Conservation (phyloP, 2,797 vertebrate genomes). For the Nyctibius grandis region DNA sequence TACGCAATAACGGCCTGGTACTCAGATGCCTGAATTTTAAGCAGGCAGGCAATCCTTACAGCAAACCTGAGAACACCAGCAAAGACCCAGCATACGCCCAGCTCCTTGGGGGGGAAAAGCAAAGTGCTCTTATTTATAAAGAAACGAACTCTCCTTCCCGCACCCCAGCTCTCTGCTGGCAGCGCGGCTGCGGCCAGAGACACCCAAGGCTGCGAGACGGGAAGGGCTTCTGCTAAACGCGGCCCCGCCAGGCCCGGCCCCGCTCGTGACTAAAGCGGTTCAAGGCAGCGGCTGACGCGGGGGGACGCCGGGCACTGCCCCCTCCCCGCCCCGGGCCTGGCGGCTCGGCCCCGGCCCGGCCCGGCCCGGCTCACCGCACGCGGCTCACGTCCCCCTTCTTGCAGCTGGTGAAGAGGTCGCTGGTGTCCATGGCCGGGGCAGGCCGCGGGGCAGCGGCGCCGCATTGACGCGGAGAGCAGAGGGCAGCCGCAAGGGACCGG, state of each 20-base stretch:
- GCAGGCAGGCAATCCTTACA: too few species aligned
- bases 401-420: slow-evolving; percentile 92
- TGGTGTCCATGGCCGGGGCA: slow-evolving; percentile 83
- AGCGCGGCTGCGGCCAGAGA: background rate
- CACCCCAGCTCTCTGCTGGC: accelerated
- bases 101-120: accelerated
- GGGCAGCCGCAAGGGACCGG: background rate
- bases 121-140: accelerated
- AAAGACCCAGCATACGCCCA: accelerated
- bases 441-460: slow-evolving; percentile 9
- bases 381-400: slow-evolving; percentile 91
- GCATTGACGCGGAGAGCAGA: slow-evolving; percentile 47
- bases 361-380: slow-evolving; percentile 81
- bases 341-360: background rate
- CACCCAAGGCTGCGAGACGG: background rate
- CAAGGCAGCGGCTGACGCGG: background rate
- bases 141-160: background rate
- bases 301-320: background rate
- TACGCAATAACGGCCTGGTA: accelerated
- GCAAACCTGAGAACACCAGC: accelerated
- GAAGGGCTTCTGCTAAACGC: background rate
- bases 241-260: background rate
- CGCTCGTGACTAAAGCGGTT: background rate
- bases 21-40: accelerated
- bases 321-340: background rate